phyloP scores from a whole-genome alignment of 2,113 vertebrate species.

The Columba janthina region DNA sequence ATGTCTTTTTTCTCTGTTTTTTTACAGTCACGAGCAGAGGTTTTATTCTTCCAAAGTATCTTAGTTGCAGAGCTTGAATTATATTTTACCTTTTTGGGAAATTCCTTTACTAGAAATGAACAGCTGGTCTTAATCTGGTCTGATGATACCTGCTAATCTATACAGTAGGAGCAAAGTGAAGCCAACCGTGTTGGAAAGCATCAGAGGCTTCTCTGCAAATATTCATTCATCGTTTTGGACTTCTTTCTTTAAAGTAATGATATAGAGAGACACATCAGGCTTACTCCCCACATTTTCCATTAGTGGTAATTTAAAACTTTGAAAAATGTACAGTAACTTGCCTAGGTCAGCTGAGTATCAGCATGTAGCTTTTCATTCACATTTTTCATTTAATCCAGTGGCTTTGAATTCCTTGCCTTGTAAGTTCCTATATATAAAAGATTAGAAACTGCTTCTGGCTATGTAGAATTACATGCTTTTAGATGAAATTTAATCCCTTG shows the following conservation, averaged over 20 bases:
- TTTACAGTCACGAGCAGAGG: constrained; percentile 38
- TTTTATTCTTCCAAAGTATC: constrained; percentile 67
- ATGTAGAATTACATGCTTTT: constrained; percentile 78
- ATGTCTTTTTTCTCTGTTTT: constrained; percentile 44
- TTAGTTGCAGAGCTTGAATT: constrained; percentile 68
- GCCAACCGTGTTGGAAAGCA: constrained; percentile 54
- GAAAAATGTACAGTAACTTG: constrained; percentile 68
- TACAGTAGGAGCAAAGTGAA: constrained; percentile 66
- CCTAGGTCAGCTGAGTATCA: constrained; percentile 64
- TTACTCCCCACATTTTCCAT: constrained; percentile 61
- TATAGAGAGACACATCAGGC: constrained; percentile 48
- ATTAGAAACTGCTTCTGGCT: constrained; percentile 76
- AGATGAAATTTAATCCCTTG: constrained; percentile 78
- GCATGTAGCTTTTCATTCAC: constrained; percentile 70
- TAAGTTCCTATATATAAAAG: constrained; percentile 76
- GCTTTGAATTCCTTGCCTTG: constrained; percentile 79
- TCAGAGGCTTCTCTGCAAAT: constrained; percentile 66
- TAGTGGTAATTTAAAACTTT: constrained; percentile 63
- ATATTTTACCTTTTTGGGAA: constrained; percentile 69
- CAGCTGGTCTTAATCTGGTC: constrained; percentile 76
- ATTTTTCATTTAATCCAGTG: constrained; percentile 78
- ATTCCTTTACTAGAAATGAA: constrained; percentile 70
- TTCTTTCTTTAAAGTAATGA: constrained; percentile 56
- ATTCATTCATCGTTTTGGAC: constrained; percentile 65
- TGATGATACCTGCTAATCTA: constrained; percentile 72